phyloP scores from a whole-genome alignment of 2,113 vertebrate species.

The Hemiscyllium ocellatum region DNA sequence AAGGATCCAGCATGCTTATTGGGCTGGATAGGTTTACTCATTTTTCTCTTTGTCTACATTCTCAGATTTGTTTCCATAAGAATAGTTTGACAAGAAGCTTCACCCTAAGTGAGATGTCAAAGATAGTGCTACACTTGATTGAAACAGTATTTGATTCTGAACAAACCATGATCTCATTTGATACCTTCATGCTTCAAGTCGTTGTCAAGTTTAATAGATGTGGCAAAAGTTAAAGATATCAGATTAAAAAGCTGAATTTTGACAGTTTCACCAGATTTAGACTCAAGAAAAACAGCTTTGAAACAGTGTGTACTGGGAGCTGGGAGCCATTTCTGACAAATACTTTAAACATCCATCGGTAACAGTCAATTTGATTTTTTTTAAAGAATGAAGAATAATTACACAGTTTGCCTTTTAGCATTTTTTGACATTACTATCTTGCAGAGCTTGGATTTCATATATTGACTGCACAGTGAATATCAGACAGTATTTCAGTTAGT shows the following conservation, averaged over 20 bases:
- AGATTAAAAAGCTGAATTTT: neutral
- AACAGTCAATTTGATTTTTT: neutral
- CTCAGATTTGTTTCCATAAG: neutral
- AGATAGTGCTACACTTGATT: neutral
- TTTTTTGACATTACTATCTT: neutral
- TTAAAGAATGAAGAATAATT: neutral
- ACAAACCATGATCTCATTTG: neutral
- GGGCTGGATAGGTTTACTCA: neutral
- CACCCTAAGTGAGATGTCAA: neutral
- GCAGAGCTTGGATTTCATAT: neutral
- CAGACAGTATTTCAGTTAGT: neutral
- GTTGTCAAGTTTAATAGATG: neutral
- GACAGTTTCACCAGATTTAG: neutral
- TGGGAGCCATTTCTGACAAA: neutral
- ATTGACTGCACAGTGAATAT: neutral
- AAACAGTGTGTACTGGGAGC: neutral
- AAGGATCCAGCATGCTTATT: neutral
- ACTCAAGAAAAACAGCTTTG: neutral
- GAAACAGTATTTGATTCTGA: neutral
- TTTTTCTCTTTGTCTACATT: neutral
- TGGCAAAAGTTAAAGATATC: neutral
- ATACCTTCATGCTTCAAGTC: neutral
- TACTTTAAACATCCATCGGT: neutral
- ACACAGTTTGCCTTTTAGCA: neutral
- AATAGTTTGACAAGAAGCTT: neutral